These are phyloP conservation scores for Jacana jacana DNA, from an alignment of 2,113 vertebrate species.

Conservation along the genomic window DNA sequence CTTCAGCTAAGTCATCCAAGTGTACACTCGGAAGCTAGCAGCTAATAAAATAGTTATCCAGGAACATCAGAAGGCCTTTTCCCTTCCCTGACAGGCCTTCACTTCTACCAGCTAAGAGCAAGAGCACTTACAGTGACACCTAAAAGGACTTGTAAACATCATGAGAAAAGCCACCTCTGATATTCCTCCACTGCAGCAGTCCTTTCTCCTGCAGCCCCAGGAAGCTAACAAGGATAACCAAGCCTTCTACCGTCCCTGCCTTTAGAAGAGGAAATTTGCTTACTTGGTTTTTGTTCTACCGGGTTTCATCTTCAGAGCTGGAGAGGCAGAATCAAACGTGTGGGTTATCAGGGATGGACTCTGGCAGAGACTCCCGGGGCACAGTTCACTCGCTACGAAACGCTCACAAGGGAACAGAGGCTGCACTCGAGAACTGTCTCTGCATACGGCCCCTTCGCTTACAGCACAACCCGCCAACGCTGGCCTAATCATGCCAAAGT, in stretches of 20 bases:
- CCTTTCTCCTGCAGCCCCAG: not conserved
- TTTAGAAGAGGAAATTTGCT: not conserved
- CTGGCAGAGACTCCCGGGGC: not conserved
- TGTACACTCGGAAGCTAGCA: slow-evolving; percentile 11
- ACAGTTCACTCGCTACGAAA: not conserved
- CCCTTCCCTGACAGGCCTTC: slow-evolving; percentile 62
- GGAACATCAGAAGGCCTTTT: slow-evolving; percentile 52
- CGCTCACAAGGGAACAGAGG: rapidly evolving
- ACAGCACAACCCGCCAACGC: not conserved
- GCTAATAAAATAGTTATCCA: slow-evolving; percentile 39
- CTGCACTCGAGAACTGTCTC: not conserved
- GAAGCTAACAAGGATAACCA: slow-evolving; percentile 26
- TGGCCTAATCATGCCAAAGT: not conserved
- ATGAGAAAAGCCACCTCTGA: not conserved
- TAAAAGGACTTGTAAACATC: slow-evolving; percentile 61
- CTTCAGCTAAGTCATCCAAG: slow-evolving; percentile 41
- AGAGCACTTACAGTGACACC: slow-evolving; percentile 54
- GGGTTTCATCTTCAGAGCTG: not conserved
- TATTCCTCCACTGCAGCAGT: not conserved
- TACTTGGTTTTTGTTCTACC: not conserved
- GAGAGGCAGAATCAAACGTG: not conserved
- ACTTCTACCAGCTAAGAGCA: slow-evolving; percentile 51
- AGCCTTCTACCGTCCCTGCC: not conserved
- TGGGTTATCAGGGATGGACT: not conserved
- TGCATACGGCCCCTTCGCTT: not conserved